Base-by-base conservation (phyloP, 2,113 vertebrate genomes). In the Oncorhynchus clarkii region DNA sequence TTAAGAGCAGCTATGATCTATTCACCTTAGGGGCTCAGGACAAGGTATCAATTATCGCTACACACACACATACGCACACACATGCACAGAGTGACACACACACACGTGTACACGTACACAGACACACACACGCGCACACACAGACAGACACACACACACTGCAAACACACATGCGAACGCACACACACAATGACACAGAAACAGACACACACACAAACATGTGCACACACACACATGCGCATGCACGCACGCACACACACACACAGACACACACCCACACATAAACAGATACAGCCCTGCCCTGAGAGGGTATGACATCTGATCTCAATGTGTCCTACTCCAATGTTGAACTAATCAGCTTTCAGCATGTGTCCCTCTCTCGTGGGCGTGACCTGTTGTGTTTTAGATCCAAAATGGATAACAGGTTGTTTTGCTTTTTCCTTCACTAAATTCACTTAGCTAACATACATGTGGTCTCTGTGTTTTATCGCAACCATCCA, bases 1-100 rank as follows among this genome's bases (percentile, higher is more conserved):
- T 82, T 77, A 74, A 79, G 26, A 70, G 62, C 72, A 67, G 57
- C 51, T 31, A 74, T 81, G 34, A 76, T 78, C 71, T 72, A 18
- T 26, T 82, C 57, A 39, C 54, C 76, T 74, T n/a, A n/a, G 45
- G 77, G 73, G 75, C 60, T 82, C 70, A 27, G 69, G 54, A 57
- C 18, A 49, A 84, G 84, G 80, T 86, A 80, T 49, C 82, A 89
- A 87, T 88, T 87, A 86, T 79, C 18, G 74, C 68, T 72, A 76
- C 74, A 67, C 22, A 65, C 6, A 72, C 16, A 39, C 7, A 39
- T 8, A 39, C 39, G 9, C 7, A 39, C 39, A 45, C 39, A 45
- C 14, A 74, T 20, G 27, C 34, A 48, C 22, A 54, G 34, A 34
- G 34, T 5, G 27, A 48, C 45, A 39, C 26, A 64, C 39, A 45